phyloP scores from a whole-genome alignment of 1,140 invertebrate species.

The Limonius californicus region DNA sequence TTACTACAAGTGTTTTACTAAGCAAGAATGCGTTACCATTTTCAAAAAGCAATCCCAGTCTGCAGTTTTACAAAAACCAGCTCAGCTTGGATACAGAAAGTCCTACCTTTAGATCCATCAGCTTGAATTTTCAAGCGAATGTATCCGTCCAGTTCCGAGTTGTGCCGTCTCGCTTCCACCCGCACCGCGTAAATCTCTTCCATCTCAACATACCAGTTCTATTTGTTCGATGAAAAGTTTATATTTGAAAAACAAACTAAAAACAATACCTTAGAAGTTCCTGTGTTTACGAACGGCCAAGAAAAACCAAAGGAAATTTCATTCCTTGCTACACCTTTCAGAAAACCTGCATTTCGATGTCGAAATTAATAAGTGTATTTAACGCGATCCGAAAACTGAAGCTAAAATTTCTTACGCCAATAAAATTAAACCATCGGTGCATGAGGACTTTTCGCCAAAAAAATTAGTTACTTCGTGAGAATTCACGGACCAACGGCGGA shows the following conservation, averaged over 20 bases:
- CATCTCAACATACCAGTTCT: constrained; percentile 25
- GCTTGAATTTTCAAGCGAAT: constrained; percentile 41
- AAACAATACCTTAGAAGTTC: constrained; percentile 29
- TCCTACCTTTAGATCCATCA: constrained; percentile 28
- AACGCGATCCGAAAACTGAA: too few species aligned
- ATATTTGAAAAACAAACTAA: constrained; percentile 38
- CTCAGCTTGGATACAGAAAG: not conserved
- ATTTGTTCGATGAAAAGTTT: constrained; percentile 38
- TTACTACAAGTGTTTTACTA: too few species aligned
- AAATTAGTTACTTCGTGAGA: too few species aligned
- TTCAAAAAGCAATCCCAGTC: too few species aligned
- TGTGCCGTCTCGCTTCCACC: constrained; percentile 12
- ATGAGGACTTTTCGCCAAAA: too few species aligned
- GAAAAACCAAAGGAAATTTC: not conserved
- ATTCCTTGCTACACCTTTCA: not conserved
- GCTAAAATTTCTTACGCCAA: too few species aligned
- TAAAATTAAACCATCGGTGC: too few species aligned
- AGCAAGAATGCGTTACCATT: too few species aligned
- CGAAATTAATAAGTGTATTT: too few species aligned
- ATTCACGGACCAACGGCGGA: not conserved
- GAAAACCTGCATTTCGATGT: too few species aligned
- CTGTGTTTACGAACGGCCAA: too few species aligned
- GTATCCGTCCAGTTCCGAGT: constrained; percentile 19
- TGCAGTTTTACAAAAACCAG: not conserved
- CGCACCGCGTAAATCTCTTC: constrained; percentile 10